These are phyloP conservation scores for Hemithea aestivaria DNA, from an alignment of 2,888 invertebrate genomes.

Conservation along the genomic window DNA sequence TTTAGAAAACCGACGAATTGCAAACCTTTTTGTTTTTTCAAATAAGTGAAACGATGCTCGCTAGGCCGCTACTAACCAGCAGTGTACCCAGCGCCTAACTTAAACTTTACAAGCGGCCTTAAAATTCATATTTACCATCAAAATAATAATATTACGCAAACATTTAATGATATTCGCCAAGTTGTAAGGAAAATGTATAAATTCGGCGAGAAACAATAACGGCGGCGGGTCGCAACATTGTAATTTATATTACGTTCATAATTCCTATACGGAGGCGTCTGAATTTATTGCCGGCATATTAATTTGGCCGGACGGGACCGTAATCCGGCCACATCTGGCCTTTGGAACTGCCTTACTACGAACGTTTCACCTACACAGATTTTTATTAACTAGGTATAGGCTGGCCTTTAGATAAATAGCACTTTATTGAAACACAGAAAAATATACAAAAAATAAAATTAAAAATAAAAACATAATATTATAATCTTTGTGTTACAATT, in stretches of 20 bases:
- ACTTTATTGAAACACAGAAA: too few species aligned
- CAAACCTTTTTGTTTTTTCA: too few species aligned
- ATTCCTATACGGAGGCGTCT: constrained; percentile 18
- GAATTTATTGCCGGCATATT: constrained; percentile 54
- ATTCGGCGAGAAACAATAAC: constrained; percentile 36
- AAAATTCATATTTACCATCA: constrained; percentile 6
- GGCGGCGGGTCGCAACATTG: constrained; percentile 27
- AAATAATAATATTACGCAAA: constrained; percentile 5
- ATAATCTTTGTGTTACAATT: too few species aligned
- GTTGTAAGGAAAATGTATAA: constrained; percentile 16
- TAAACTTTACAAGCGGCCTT: constrained; percentile 4
- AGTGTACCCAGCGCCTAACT: too few species aligned
- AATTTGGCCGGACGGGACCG: constrained; percentile 40
- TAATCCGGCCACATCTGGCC: constrained; percentile 45
- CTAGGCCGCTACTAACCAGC: too few species aligned
- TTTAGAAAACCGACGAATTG: too few species aligned
- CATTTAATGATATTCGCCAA: constrained; percentile 16
- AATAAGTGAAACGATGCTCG: too few species aligned
- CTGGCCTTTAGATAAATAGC: too few species aligned
- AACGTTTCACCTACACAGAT: too few species aligned
- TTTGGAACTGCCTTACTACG: neutral
- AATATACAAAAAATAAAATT: too few species aligned
- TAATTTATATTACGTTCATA: constrained; percentile 47
- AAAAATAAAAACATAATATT: too few species aligned
- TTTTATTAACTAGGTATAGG: too few species aligned